These are phyloP conservation scores for Paramormyrops kingsleyae DNA, from an alignment of 2,113 vertebrate species.

Conservation along the genomic window DNA sequence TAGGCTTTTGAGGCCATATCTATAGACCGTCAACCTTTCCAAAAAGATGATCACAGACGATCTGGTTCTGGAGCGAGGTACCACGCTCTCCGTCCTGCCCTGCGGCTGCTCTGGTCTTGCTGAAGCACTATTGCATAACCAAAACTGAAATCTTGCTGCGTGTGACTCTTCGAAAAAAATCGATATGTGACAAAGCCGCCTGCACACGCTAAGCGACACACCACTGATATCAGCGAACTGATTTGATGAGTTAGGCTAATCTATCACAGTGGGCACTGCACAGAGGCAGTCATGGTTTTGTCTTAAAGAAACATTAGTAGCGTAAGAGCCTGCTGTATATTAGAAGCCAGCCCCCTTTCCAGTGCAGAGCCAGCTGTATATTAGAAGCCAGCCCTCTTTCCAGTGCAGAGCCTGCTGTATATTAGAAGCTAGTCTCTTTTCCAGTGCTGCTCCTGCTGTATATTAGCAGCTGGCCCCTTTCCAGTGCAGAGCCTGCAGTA, in stretches of 20 bases:
- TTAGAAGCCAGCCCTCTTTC: not conserved
- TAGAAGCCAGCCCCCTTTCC: not conserved
- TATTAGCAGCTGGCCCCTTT: too few species aligned
- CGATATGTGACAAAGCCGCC: not conserved
- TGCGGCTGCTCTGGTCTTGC: not conserved
- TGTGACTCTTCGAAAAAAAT: not conserved
- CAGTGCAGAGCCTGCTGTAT: not conserved
- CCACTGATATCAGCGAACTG: not conserved
- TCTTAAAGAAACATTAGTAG: not conserved
- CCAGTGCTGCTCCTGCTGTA: too few species aligned
- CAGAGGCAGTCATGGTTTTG: not conserved
- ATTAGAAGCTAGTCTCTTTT: too few species aligned
- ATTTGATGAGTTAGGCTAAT: not conserved
- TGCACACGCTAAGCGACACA: not conserved
- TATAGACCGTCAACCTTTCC: not conserved
- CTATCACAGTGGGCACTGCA: not conserved
- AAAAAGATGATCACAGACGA: not conserved
- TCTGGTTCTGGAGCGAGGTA: not conserved
- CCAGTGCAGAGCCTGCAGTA: too few species aligned
- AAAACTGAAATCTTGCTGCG: not conserved
- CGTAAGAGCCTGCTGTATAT: not conserved
- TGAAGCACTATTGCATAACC: not conserved
- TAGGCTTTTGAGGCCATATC: not conserved
- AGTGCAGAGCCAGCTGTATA: not conserved
- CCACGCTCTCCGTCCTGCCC: not conserved